Conservation (phyloP, 2,113 vertebrate genomes). For the Dunckerocampus dactyliophorus region DNA sequence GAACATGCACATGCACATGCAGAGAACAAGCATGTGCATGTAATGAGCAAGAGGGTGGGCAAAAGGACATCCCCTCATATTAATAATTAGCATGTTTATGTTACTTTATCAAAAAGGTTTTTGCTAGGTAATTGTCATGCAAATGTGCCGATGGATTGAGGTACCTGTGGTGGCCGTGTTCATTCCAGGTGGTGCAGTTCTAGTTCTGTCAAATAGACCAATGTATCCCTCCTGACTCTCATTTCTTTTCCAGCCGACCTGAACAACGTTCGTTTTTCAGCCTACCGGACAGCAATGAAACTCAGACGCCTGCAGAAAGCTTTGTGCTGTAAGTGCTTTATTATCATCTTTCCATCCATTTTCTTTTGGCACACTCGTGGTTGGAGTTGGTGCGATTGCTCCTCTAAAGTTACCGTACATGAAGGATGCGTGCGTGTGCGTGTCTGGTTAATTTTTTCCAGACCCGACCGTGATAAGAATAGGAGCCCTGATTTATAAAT, state of each 20-base stretch:
- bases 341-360: neutral
- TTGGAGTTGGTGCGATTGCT: neutral
- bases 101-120: neutral
- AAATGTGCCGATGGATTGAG: neutral
- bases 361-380: neutral
- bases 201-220: neutral
- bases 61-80: too few species aligned
- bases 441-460: too few species aligned
- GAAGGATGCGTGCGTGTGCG: too few species aligned
- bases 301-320: conserved; percentile 96
- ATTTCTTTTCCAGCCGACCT: conserved; percentile 65
- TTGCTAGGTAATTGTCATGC: neutral
- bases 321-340: conserved; percentile 86
- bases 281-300: conserved; percentile 98
- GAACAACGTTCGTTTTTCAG: conserved; percentile 98
- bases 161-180: neutral
- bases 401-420: too few species aligned
- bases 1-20: too few species aligned
- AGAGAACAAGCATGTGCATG: too few species aligned
- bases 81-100: too few species aligned
- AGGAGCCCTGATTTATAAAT: too few species aligned
- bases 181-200: neutral
- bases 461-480: too few species aligned
- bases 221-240: neutral
- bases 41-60: too few species aligned